phyloP scores from a whole-genome alignment of 2,113 vertebrate species.

The Ginglymostoma cirratum region DNA sequence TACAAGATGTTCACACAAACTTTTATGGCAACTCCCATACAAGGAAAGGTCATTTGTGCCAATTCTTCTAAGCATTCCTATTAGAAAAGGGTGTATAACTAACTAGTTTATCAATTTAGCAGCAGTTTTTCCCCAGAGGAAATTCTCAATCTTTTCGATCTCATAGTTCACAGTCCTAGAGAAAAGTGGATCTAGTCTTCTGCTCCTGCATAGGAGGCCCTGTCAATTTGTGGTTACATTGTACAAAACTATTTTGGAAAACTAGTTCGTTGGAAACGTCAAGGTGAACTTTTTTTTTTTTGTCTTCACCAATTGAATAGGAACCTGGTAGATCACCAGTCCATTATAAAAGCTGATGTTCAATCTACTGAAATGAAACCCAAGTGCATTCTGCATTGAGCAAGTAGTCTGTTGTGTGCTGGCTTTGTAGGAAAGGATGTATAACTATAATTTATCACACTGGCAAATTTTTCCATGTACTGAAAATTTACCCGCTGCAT shows the following conservation, averaged over 20 bases:
- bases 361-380: background rate
- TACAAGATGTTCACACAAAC: background rate
- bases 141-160: background rate
- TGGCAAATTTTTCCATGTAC: background rate
- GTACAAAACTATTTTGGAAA: background rate
- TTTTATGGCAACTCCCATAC: background rate
- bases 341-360: background rate
- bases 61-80: background rate
- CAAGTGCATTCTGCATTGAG: background rate
- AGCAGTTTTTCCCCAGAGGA: background rate
- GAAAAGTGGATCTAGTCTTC: background rate
- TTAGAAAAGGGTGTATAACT: background rate
- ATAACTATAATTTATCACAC: slow-evolving; percentile 1
- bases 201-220: background rate
- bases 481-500: background rate
- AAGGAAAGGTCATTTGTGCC: background rate
- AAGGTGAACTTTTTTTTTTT: background rate
- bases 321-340: background rate
- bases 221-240: no score
- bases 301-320: background rate
- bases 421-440: background rate
- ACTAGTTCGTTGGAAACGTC: background rate
- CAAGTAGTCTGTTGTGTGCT: background rate
- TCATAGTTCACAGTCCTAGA: background rate
- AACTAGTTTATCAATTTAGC: background rate